phyloP scores from a whole-genome alignment of 1,140 invertebrate species.

The Sitobion miscanthi region DNA sequence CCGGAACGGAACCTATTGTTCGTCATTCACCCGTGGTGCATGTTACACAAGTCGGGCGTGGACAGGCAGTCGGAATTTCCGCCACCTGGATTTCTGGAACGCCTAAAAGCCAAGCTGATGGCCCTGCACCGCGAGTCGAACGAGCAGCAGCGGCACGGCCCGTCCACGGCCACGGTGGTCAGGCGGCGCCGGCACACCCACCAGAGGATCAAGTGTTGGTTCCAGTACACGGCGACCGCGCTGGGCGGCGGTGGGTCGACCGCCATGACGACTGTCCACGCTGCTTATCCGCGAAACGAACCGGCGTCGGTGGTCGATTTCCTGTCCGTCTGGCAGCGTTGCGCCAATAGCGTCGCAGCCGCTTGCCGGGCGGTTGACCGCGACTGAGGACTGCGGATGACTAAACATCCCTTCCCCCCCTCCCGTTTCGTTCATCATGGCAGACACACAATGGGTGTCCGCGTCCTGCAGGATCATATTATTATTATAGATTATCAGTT shows the following conservation, averaged over 20 bases:
- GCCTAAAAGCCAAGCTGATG: not conserved
- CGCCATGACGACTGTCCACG: not conserved
- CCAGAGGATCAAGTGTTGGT: constrained; percentile 24
- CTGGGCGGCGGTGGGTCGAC: not conserved
- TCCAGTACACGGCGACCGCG: not conserved
- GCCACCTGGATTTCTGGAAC: constrained; percentile 30
- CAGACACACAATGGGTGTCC: not conserved
- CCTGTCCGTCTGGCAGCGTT: not conserved
- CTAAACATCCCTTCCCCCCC: no score
- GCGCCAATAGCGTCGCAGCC: not conserved
- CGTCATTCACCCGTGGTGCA: constrained; percentile 46
- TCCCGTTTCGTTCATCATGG: no score
- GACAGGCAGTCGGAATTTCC: constrained; percentile 29
- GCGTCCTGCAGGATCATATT: not conserved
- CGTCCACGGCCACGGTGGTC: not conserved
- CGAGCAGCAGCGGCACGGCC: not conserved
- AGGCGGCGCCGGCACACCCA: not conserved
- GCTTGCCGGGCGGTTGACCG: not conserved
- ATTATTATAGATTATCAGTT: no score
- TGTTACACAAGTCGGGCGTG: not conserved
- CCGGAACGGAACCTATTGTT: constrained; percentile 15
- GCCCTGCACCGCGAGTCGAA: not conserved
- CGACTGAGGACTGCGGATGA: not conserved
- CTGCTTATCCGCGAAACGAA: not conserved
- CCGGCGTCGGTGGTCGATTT: not conserved